These are phyloP conservation scores for Cataglyphis albicans DNA, from an alignment of 2,888 invertebrate species.

Conservation along the genomic window DNA sequence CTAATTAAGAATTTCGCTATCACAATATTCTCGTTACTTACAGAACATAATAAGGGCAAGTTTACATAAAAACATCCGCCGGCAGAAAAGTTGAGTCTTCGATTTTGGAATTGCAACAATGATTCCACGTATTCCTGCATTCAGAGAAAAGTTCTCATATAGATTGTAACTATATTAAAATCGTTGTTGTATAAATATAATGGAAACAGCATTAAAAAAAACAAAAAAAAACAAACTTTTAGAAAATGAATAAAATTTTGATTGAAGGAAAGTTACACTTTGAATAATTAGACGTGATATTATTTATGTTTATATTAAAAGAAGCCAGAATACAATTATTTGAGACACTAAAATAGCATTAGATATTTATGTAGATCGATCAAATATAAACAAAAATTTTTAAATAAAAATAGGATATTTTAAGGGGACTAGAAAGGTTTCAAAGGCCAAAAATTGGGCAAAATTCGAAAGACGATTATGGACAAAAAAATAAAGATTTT, in stretches of 20 bases:
- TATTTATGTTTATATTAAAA: too few relatives aligned
- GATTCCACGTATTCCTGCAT: constrained; percentile 44
- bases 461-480: background rate
- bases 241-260: background rate
- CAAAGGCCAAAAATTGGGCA: background rate
- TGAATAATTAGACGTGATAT: too few relatives aligned
- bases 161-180: constrained; percentile 12
- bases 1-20: background rate
- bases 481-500: background rate
- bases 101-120: constrained; percentile 78
- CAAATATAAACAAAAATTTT: too few relatives aligned
- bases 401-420: too few relatives aligned
- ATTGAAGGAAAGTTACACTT: background rate
- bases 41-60: constrained; percentile 80
- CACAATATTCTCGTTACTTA: background rate
- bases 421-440: too few relatives aligned
- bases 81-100: constrained; percentile 80
- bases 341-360: too few relatives aligned
- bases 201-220: background rate
- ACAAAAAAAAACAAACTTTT: background rate
- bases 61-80: constrained; percentile 82
- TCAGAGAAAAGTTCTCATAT: background rate
- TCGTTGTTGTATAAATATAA: background rate
- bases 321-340: too few relatives aligned
- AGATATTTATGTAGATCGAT: too few relatives aligned